Percentiles rank a stretch among this genome's conserved stretches.
Evolutionary conservation across 2,888 invertebrate species (phyloP).

Genomic region (Spatulosminthurus flaviceps): DNA sequence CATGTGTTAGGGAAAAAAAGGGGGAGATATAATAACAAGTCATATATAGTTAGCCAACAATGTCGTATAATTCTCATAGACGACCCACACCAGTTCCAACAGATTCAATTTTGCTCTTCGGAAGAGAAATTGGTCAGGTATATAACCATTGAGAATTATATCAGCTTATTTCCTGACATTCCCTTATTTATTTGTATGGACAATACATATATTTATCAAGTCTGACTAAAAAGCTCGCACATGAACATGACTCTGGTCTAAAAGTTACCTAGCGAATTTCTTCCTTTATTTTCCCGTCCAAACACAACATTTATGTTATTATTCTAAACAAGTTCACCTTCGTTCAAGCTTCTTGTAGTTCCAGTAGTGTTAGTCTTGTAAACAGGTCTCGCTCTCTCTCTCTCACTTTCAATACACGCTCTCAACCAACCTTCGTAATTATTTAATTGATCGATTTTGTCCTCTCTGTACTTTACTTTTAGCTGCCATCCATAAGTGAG

Average conservation of each 20-base stretch:
- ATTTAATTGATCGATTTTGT: not conserved
- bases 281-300: conserved; percentile 1
- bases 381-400: too few species aligned
- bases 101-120: conserved; percentile 25
- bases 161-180: not conserved
- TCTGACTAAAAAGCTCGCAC: too few species aligned
- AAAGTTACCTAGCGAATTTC: not conserved
- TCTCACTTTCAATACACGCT: too few species aligned
- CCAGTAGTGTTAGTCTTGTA: conserved; percentile 9
- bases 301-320: conserved; percentile 14
- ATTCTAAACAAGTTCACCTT: conserved; percentile 8
- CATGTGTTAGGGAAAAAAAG: not conserved
- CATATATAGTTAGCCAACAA: conserved; percentile 2
- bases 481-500: conserved; percentile 45
- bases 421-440: not conserved
- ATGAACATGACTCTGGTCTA: not conserved
- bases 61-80: conserved; percentile 27
- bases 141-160: not conserved
- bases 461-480: too few species aligned
- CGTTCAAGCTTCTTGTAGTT: not conserved
- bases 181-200: too few species aligned
- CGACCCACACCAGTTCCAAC: conserved; percentile 32
- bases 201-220: too few species aligned
- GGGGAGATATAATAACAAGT: not conserved
- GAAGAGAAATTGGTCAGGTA: conserved; percentile 26